phyloP scores from a whole-genome alignment of 2,888 invertebrate species.

The Plebejus melissa region DNA sequence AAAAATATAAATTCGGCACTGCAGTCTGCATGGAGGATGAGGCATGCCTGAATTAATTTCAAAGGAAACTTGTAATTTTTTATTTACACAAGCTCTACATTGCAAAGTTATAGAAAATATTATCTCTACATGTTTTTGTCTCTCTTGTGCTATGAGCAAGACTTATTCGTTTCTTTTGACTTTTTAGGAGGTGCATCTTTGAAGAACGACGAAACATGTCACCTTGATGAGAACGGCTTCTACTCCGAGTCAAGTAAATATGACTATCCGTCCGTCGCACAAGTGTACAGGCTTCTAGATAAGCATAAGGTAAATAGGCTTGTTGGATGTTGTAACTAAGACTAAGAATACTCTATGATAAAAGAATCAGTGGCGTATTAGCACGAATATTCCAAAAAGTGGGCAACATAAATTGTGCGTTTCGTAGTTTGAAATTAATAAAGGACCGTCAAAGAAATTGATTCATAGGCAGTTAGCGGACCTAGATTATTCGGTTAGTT shows the following conservation, averaged over 20 bases:
- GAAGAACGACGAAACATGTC: constrained; percentile 85
- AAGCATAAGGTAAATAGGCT: constrained; percentile 79
- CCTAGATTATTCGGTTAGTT: too few species aligned
- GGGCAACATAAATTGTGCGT: neutral
- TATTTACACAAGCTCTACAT: too few species aligned
- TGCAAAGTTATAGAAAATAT: too few species aligned
- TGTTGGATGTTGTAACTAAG: constrained; percentile 30
- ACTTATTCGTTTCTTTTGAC: too few species aligned
- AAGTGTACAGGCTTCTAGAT: constrained; percentile 83
- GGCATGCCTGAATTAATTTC: too few species aligned
- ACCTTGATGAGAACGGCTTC: constrained; percentile 81
- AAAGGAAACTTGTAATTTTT: too few species aligned
- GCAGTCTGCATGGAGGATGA: too few species aligned
- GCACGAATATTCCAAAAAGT: neutral
- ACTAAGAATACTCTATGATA: neutral
- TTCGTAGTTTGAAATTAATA: neutral
- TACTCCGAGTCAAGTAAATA: constrained; percentile 81
- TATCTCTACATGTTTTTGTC: too few species aligned
- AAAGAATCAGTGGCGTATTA: neutral
- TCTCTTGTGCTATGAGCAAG: too few species aligned
- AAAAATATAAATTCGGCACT: too few species aligned
- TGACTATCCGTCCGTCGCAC: constrained; percentile 93
- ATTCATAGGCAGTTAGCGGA: too few species aligned
- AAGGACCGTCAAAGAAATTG: neutral
- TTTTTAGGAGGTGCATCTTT: constrained; percentile 79